phyloP scores from a whole-genome alignment of 2,113 vertebrate species.

The Sardina pilchardus region DNA sequence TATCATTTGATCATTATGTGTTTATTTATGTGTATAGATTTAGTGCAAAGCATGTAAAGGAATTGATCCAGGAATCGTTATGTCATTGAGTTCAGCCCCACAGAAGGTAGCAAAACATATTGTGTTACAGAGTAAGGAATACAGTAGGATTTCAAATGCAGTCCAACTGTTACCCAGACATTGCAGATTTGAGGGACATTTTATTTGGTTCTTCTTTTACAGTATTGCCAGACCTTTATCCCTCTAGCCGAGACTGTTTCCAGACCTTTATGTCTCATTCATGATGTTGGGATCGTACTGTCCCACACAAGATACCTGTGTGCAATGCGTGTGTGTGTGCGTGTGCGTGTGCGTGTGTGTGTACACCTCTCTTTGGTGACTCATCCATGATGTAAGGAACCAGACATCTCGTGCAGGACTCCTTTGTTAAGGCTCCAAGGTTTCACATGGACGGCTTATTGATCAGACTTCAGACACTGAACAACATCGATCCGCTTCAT shows the following conservation, averaged over 20 bases:
- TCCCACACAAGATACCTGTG: too few species aligned
- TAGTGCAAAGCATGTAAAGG: background rate
- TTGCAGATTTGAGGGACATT: background rate
- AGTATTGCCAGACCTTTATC: background rate
- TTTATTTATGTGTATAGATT: background rate
- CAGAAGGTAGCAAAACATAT: background rate
- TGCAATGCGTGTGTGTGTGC: constrained; percentile 26
- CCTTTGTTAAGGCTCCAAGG: background rate
- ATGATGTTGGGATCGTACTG: too few species aligned
- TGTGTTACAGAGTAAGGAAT: background rate
- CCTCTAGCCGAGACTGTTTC: constrained; percentile 9
- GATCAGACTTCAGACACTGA: background rate
- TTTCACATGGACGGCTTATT: background rate
- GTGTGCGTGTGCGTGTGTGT: too few species aligned
- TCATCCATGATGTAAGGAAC: background rate
- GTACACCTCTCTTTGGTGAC: background rate
- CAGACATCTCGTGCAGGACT: background rate
- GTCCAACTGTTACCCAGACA: background rate
- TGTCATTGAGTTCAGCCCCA: background rate
- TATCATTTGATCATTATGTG: background rate
- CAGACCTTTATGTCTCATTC: too few species aligned
- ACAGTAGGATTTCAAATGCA: background rate
- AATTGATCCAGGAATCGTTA: background rate
- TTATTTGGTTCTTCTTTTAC: background rate
- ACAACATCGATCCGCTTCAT: background rate